Evolutionary conservation across 1,140 invertebrate genomes (phyloP), one percentile per base, ranked within the genome.

Genomic region (Drosophila sucinea): DNA sequence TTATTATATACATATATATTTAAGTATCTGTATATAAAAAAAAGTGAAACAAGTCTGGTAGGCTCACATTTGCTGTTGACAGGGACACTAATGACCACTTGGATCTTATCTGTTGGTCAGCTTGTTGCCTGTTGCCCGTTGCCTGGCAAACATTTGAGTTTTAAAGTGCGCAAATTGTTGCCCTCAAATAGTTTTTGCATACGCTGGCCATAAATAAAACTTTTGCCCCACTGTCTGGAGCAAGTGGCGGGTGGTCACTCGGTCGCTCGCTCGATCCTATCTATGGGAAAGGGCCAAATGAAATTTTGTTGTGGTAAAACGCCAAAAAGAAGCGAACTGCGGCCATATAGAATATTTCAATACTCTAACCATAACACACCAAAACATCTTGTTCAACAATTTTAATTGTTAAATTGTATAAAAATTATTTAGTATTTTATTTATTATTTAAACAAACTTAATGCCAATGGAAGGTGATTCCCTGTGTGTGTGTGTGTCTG

Each of bases 21-120:
- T 51, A n/a, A 44, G 62, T 55, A 68, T 32, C n/a, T 27, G 17
- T 47, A 40, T 60, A 63, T 56, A 64, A 17, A 17, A 35, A 67
- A 56, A 56, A 60, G 33, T 25, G 35, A 38, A 38, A 38, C 35
- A 38, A 38, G 35, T 27, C 27, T 25, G 33, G 41, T 70, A 73
- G 71, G 70, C 71, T 65, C 65, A 66, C 73, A 60, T 60, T 55
- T 76, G 44, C 44, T 86, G 82, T 81, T 86, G 84, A 80, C 82
- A 78, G 79, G 75, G 75, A 86, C 82, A 79, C 82, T 82, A 86
- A 86, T 86, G 83, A 86, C 82, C 83, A 86, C 83, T 86, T 76
- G 79, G 79, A 82, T 79, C 82, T 79, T 86, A 87, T 86, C 81
- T 73, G 23, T 51, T 51, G 71, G 68, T 32, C 56, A 44, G 57